phyloP scores from a whole-genome alignment of 2,797 vertebrate genomes.

The Salarias fasciatus region DNA sequence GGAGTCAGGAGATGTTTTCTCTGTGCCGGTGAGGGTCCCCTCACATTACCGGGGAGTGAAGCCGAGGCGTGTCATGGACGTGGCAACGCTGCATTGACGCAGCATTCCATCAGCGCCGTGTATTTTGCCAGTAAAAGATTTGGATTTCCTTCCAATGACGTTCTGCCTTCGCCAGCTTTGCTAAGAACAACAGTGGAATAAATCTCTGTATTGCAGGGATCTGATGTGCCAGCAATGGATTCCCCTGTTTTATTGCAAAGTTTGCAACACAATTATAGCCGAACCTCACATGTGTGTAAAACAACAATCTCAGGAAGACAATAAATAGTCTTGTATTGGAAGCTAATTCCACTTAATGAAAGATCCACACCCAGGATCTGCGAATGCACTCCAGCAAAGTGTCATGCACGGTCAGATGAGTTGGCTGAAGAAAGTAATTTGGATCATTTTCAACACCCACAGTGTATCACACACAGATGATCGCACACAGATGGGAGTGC shows the following conservation, averaged over 20 bases:
- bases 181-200: slow-evolving; percentile 36
- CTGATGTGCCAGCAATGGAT: background rate
- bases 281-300: slow-evolving; percentile 21
- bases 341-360: slow-evolving; percentile 8
- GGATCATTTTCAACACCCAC: slow-evolving; percentile 52
- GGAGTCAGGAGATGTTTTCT: slow-evolving; percentile 67
- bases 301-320: slow-evolving; percentile 18
- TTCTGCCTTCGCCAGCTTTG: slow-evolving; percentile 18
- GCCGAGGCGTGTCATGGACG: slow-evolving; percentile 61
- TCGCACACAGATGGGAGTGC: slow-evolving; percentile 45
- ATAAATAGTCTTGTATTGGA: background rate
- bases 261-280: slow-evolving; percentile 22
- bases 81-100: slow-evolving; percentile 58
- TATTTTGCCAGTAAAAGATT: slow-evolving; percentile 65
- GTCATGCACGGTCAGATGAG: slow-evolving; percentile 32
- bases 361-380: slow-evolving; percentile 14
- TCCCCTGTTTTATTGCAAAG: slow-evolving; percentile 21
- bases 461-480: slow-evolving; percentile 53
- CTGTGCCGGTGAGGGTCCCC: slow-evolving; percentile 48
- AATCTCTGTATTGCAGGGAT: slow-evolving; percentile 19
- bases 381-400: slow-evolving; percentile 14
- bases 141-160: slow-evolving; percentile 44
- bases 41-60: slow-evolving; percentile 37
- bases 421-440: slow-evolving; percentile 44
- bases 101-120: slow-evolving; percentile 52